Percentiles rank a stretch among this genome's conserved stretches.
Conservation (phyloP, 2,113 vertebrate genomes). For the Ochotona princeps region DNA sequence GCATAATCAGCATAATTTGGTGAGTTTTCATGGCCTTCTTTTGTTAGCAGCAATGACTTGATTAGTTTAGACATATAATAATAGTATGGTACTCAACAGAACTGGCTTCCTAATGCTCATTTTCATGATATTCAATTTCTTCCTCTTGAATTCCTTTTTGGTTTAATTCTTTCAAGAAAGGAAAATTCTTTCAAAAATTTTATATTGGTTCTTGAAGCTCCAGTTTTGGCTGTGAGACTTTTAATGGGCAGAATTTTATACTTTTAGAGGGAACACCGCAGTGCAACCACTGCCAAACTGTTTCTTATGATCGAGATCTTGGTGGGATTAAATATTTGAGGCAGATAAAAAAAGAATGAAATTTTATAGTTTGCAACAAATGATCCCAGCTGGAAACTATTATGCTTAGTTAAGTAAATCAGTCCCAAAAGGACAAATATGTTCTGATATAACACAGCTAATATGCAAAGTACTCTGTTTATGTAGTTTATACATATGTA, state of each 20-base stretch:
- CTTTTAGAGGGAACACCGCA: not conserved
- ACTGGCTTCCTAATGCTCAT: slow-evolving; percentile 52
- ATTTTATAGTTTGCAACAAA: too few species aligned
- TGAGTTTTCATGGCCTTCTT: slow-evolving; percentile 16
- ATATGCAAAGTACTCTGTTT: too few species aligned
- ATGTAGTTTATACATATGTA: too few species aligned
- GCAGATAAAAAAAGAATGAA: too few species aligned
- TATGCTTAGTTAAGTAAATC: too few species aligned
- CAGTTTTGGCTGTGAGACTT: slow-evolving; percentile 51
- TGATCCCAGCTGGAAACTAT: too few species aligned
- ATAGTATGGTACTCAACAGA: slow-evolving; percentile 50
- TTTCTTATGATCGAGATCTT: slow-evolving; percentile 2
- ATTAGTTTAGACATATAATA: slow-evolving; percentile 60
- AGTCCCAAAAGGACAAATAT: too few species aligned
- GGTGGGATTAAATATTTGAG: not conserved
- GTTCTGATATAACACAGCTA: too few species aligned
- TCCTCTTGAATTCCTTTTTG: slow-evolving; percentile 50
- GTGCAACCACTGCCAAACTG: not conserved
- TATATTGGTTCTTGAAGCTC: not conserved
- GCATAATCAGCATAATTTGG: not conserved
- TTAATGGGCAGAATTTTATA: slow-evolving; percentile 43
- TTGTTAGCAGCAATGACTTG: slow-evolving; percentile 39
- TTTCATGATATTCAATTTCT: slow-evolving; percentile 51
- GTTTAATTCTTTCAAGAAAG: slow-evolving; percentile 66
- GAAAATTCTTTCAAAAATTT: slow-evolving; percentile 42